phyloP scores from a whole-genome alignment of 2,888 invertebrate species.

The Heliconius erato region DNA sequence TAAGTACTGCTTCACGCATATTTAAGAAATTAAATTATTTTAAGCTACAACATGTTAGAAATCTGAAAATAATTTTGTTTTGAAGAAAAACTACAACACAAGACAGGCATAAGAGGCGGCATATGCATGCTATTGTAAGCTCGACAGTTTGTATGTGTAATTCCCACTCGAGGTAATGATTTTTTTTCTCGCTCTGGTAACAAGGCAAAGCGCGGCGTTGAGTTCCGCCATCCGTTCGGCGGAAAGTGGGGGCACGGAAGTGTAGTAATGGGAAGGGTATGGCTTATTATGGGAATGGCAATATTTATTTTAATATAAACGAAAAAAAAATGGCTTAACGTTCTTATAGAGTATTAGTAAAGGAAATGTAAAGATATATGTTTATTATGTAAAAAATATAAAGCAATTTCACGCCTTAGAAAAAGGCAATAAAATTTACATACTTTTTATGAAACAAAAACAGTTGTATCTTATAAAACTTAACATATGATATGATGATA shows the following conservation, averaged over 20 bases:
- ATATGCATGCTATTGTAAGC: no score
- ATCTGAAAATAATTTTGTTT: background rate
- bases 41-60: background rate
- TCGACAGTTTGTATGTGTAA: background rate
- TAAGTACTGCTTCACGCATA: no score
- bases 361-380: background rate
- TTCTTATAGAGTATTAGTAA: background rate
- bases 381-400: background rate
- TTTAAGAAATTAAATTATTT: background rate
- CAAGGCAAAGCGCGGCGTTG: no score
- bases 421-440: background rate
- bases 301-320: no score
- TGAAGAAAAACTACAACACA: background rate
- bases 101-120: no score
- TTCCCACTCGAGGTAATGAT: background rate
- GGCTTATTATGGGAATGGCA: no score
- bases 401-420: background rate
- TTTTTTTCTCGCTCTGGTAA: no score
- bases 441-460: conserved; percentile 5
- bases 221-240: no score
- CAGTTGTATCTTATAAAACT: background rate
- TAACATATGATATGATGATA: no score
- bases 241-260: no score
- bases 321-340: no score
- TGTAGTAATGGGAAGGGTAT: no score